Evolutionary conservation across 2,888 invertebrate species (phyloP).

Genomic region (Spicauda simplicius): DNA sequence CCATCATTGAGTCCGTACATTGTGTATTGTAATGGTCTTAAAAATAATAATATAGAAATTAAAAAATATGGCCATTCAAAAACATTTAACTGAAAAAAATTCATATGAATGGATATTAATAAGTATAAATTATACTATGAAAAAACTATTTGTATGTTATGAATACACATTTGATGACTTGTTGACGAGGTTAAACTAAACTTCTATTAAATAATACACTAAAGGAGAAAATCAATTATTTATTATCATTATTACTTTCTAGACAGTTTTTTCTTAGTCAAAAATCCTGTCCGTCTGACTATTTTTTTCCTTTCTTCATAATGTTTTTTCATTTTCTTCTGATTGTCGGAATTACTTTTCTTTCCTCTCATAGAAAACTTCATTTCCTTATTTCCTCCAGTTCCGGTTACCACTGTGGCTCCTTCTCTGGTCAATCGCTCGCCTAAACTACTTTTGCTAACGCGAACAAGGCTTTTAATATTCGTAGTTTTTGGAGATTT

Average conservation of each 20-base stretch:
- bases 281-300: slow-evolving; percentile 76
- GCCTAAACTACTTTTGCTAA: slow-evolving; percentile 88
- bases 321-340: slow-evolving; percentile 87
- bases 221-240: background rate
- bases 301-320: slow-evolving; percentile 88
- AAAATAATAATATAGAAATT: too few species aligned
- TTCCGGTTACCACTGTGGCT: slow-evolving; percentile 75
- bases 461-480: slow-evolving; percentile 76
- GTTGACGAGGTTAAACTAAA: background rate
- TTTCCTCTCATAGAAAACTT: slow-evolving; percentile 88
- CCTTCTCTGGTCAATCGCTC: slow-evolving; percentile 88
- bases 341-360: slow-evolving; percentile 80
- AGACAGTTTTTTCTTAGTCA: slow-evolving; percentile 61
- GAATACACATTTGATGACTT: too few species aligned
- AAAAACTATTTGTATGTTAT: too few species aligned
- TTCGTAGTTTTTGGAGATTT: slow-evolving; percentile 82
- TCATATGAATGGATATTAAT: too few species aligned
- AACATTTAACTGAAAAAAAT: too few species aligned
- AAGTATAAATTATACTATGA: too few species aligned
- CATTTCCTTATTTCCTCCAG: slow-evolving; percentile 91
- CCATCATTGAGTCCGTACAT: background rate
- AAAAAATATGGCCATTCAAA: too few species aligned
- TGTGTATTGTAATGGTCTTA: too few species aligned
- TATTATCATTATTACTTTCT: slow-evolving; percentile 51
- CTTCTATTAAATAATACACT: background rate